phyloP scores from a whole-genome alignment of 2,113 vertebrate species.

The Pachycephala philippinensis region DNA sequence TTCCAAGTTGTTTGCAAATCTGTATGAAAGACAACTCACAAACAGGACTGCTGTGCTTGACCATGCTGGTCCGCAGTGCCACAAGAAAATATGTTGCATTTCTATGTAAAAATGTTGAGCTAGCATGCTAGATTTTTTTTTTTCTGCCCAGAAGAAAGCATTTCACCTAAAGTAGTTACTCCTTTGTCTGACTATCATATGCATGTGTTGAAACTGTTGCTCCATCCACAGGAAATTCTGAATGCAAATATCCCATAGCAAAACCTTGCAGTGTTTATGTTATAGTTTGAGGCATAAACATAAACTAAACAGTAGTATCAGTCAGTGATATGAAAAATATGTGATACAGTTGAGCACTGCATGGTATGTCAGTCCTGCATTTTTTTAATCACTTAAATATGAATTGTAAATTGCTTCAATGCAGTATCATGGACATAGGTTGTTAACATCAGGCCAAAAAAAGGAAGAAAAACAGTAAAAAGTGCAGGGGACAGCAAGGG shows the following conservation, averaged over 20 bases:
- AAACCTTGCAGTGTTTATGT: background rate
- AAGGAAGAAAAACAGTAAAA: background rate
- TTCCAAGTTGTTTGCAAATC: background rate
- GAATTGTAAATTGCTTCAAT: background rate
- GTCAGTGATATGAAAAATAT: background rate
- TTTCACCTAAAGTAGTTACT: background rate
- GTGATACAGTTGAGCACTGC: background rate
- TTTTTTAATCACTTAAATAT: background rate
- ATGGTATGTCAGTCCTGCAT: background rate
- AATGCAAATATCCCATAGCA: background rate
- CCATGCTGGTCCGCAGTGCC: fast-evolving
- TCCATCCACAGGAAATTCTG: background rate
- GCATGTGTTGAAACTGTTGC: background rate
- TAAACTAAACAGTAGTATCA: background rate
- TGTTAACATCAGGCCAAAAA: background rate
- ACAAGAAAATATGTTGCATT: background rate
- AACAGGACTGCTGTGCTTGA: background rate
- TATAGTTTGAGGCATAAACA: background rate
- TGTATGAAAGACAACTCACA: background rate
- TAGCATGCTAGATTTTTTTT: background rate
- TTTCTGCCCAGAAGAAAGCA: background rate
- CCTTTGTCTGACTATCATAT: background rate
- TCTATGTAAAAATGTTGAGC: background rate
- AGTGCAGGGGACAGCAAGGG: background rate
- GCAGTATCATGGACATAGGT: background rate